These are phyloP conservation scores for Lobophora halterata DNA, from an alignment of 2,888 invertebrate genomes.

Conservation along the genomic window DNA sequence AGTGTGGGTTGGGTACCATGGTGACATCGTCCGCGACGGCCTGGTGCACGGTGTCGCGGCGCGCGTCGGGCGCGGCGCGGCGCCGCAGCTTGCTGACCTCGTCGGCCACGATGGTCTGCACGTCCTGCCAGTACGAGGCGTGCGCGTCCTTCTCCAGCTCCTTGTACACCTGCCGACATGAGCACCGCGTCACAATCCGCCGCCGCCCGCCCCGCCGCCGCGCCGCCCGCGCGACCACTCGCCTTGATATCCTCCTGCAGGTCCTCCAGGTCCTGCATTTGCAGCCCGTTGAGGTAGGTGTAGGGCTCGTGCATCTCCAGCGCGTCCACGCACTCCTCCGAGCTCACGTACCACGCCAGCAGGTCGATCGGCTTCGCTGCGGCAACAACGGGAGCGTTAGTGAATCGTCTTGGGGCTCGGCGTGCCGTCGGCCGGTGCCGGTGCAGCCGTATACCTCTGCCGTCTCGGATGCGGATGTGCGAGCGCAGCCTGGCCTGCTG, in stretches of 20 bases:
- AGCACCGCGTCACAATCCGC: too few species aligned
- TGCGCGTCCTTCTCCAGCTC: constrained; percentile 94
- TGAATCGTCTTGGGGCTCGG: too few species aligned
- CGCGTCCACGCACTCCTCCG: constrained; percentile 92
- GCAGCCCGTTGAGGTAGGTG: constrained; percentile 94
- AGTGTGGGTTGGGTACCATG: constrained; percentile 2
- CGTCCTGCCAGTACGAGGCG: constrained; percentile 96
- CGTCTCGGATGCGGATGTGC: constrained; percentile 97
- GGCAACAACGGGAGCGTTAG: too few species aligned
- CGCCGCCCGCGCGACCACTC: too few species aligned
- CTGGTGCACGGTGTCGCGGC: constrained; percentile 92
- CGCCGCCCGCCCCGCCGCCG: too few species aligned
- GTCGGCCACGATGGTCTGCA: constrained; percentile 96
- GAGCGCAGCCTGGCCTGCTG: constrained; percentile 97
- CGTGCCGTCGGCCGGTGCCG: too few species aligned
- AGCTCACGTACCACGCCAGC: constrained; percentile 96
- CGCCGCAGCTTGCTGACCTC: constrained; percentile 93
- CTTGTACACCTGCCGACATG: constrained; percentile 88
- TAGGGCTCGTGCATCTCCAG: constrained; percentile 99
- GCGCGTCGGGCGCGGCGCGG: constrained; percentile 80
- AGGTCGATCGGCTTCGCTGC: constrained; percentile 99
- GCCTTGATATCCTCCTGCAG: constrained; percentile 97
- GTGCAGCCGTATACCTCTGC: constrained; percentile 84
- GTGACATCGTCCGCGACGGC: constrained; percentile 91
- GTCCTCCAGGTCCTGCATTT: constrained; percentile 95